Conservation (phyloP, 2,888 invertebrate species). For the Andrena camellia region DNA sequence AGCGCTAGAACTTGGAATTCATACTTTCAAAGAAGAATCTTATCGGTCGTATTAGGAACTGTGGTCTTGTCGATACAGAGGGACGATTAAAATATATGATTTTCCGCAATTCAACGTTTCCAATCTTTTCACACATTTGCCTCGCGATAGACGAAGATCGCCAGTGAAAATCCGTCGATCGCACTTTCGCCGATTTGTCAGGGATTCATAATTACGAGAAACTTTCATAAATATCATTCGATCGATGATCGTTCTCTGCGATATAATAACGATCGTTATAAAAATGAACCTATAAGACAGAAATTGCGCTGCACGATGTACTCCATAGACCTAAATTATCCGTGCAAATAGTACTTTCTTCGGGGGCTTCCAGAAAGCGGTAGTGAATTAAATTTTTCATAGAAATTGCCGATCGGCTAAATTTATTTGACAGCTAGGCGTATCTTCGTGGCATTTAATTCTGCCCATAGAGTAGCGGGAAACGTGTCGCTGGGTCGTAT, state of each 20-base stretch:
- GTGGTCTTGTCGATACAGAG: too few species aligned
- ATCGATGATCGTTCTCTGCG: background rate
- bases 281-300: slow-evolving; percentile 3
- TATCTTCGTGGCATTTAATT: background rate
- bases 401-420: background rate
- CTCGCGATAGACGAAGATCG: too few species aligned
- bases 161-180: background rate
- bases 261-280: background rate
- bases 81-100: too few species aligned
- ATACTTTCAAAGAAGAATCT: background rate
- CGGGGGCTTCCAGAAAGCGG: background rate
- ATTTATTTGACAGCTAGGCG: slow-evolving; percentile 3
- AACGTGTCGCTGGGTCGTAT: background rate
- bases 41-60: too few species aligned
- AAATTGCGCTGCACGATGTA: background rate
- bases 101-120: too few species aligned
- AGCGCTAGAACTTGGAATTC: background rate
- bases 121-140: too few species aligned
- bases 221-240: slow-evolving; percentile 19
- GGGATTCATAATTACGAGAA: slow-evolving; percentile 25
- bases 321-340: background rate
- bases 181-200: slow-evolving; percentile 51
- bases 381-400: background rate
- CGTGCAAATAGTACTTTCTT: slow-evolving; percentile 21
- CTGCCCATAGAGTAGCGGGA: background rate